Conservation (phyloP, 2,888 invertebrate species). For the Drosophila longiperda region DNA sequence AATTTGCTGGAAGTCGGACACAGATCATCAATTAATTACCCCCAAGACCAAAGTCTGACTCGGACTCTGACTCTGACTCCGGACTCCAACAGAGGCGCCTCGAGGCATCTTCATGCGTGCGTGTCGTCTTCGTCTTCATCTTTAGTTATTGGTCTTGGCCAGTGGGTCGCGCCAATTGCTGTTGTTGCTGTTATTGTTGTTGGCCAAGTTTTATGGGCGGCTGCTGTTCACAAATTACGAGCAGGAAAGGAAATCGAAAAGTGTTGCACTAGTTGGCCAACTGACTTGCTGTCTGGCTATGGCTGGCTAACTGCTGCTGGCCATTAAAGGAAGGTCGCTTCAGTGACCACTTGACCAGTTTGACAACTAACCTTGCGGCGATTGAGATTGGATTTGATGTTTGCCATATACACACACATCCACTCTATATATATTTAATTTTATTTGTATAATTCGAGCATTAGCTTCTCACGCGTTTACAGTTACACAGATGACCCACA, state of each 20-base stretch:
- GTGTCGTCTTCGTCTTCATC: slow-evolving; percentile 60
- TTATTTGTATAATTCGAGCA: slow-evolving; percentile 12
- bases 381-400: slow-evolving; percentile 27
- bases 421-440: neutral
- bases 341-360: slow-evolving; percentile 34
- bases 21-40: slow-evolving; percentile 78
- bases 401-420: neutral
- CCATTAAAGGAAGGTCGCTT: slow-evolving; percentile 75
- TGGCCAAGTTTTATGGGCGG: slow-evolving; percentile 38
- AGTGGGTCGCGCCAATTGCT: slow-evolving; percentile 52
- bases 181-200: slow-evolving; percentile 1
- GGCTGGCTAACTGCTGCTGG: slow-evolving; percentile 29
- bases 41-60: slow-evolving; percentile 21
- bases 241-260: slow-evolving; percentile 65
- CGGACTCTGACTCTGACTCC: neutral
- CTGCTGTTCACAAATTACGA: slow-evolving; percentile 59
- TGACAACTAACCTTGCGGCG: slow-evolving; percentile 60
- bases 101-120: slow-evolving; percentile 38
- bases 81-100: slow-evolving; percentile 20
- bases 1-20: slow-evolving; percentile 70
- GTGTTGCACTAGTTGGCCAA: slow-evolving; percentile 64
- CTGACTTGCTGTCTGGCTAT: slow-evolving; percentile 1
- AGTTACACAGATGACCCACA: slow-evolving; percentile 70
- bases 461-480: slow-evolving; percentile 67
- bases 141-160: slow-evolving; percentile 38